phyloP scores from a whole-genome alignment of 2,113 vertebrate genomes.

The Labeo catla region DNA sequence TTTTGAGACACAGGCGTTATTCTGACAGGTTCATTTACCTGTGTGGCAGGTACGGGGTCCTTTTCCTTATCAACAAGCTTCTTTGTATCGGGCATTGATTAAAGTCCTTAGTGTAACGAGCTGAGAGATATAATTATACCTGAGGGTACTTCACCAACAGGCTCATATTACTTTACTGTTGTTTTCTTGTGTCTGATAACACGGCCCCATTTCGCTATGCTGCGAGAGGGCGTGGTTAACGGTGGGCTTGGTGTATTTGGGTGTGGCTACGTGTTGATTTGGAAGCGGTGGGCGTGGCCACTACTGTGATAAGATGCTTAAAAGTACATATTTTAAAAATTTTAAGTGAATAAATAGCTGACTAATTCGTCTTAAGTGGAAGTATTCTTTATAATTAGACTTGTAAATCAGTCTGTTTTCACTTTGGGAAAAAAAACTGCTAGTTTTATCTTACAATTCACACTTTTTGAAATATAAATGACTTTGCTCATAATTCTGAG shows the following conservation, averaged over 20 bases:
- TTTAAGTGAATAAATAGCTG: too few species aligned
- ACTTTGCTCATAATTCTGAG: too few species aligned
- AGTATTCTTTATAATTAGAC: not conserved
- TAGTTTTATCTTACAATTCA: too few species aligned
- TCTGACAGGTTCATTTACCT: not conserved
- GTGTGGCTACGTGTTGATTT: not conserved
- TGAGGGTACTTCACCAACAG: not conserved
- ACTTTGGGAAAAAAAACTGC: too few species aligned
- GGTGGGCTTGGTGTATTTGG: not conserved
- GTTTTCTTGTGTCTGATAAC: not conserved
- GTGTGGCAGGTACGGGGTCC: not conserved
- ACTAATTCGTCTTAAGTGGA: too few species aligned
- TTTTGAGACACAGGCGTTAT: not conserved
- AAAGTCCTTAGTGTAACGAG: not conserved
- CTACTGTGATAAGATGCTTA: not conserved
- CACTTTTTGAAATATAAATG: too few species aligned
- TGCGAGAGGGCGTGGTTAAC: not conserved
- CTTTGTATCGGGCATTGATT: not conserved
- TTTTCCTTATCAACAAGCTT: not conserved
- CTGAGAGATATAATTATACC: not conserved
- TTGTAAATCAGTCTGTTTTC: too few species aligned
- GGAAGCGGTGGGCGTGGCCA: not conserved
- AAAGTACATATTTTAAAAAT: not conserved
- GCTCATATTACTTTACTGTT: not conserved
- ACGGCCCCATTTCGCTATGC: not conserved